Base-by-base conservation (phyloP, 2,888 invertebrate species). In the Mesorhabditis spiculigera region DNA sequence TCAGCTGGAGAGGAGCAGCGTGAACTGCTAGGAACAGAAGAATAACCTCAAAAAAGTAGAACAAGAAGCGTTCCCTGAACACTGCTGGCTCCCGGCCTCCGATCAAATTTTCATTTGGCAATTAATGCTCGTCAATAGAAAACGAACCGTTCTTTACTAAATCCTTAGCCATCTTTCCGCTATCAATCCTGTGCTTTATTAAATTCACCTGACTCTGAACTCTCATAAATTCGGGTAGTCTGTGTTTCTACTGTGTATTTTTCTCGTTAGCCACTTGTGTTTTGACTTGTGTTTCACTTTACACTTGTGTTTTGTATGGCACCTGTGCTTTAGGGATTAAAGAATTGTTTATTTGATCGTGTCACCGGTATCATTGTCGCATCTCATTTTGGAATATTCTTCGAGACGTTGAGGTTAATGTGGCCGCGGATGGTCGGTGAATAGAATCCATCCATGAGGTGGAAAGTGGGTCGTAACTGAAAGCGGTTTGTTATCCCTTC, bases 1-100 rank as follows among this genome's bases (percentile, higher is more conserved):
- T 45, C 76, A 79, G 70, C 72, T 82, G 69, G 84, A 85, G 65
- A 68, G 79, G 50, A 74, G 82, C n/a, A n/a, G n/a, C 74, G 72
- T 16, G 78, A 75, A 69, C 65, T 85, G 68, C 70, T 71, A 44
- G n/a, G 73, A 76, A 45, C 79, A 84, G 63, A 75, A 75, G 63
- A 77, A 73, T n/a, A 74, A 76, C 43, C 65, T 81, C 50, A 72
- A 73, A 67, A 80, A 79, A 71, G 76, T 66, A 65, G 84, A 85
- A 72, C 85, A 85, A 68, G 75, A 78, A 67, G 73, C 80, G 50
- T 83, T 85, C 42, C n/a, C 72, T 85, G 62, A 84, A 84, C 72
- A 85, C 81, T 67, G 83, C 82, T 50, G 82, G 83, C 5, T 67
- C 78, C 6, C 68, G 84, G 10, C 78, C 83, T 8, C 82, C 82